Evolutionary conservation across 2,797 vertebrate genomes (phyloP).

Genomic region (Macropus fuliginosus): DNA sequence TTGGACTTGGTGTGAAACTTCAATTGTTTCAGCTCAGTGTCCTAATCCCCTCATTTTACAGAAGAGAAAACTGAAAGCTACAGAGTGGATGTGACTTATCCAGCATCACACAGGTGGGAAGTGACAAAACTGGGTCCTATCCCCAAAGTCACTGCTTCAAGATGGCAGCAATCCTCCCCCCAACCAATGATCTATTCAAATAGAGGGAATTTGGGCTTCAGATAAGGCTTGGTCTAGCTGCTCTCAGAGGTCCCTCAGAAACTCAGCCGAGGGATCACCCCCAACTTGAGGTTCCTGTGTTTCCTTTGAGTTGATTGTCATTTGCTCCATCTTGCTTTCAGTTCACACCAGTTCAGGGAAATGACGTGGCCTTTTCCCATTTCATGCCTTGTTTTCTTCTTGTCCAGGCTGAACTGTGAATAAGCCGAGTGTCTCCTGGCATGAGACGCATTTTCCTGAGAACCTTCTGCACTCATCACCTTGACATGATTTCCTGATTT

Average conservation of each 20-base stretch:
- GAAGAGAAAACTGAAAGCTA: no score
- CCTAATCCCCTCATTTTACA: no score
- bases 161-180: no score
- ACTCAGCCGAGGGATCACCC: background rate
- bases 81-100: no score
- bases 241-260: no score
- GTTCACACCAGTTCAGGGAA: background rate
- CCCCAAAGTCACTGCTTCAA: no score
- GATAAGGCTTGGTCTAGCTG: background rate
- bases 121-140: no score
- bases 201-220: background rate
- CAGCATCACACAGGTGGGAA: no score
- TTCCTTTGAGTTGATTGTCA: background rate
- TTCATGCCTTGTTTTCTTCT: background rate
- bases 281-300: background rate
- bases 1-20: no score
- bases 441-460: background rate
- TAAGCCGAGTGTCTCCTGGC: background rate
- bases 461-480: background rate
- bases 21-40: no score
- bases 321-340: background rate
- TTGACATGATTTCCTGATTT: fast-evolving
- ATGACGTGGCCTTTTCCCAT: background rate
- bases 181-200: no score
- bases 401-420: conserved; percentile 42